Conservation (phyloP, 2,888 invertebrate genomes). For the Automeris io region DNA sequence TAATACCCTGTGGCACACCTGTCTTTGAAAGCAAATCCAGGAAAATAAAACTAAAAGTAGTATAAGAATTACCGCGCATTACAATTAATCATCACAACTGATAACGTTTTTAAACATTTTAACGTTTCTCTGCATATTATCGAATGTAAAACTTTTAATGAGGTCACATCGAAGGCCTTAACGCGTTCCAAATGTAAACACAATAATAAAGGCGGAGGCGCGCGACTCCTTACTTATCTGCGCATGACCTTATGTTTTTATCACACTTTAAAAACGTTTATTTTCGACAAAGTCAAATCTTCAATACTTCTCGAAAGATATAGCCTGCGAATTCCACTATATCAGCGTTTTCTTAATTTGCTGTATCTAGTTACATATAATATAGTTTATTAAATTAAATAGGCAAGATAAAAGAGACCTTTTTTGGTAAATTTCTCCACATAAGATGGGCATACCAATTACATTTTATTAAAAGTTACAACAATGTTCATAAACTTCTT, state of each 20-base stretch:
- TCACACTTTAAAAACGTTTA: too few species aligned
- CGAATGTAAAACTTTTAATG: background rate
- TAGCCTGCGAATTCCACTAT: too few species aligned
- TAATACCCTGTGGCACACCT: background rate
- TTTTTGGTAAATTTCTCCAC: too few species aligned
- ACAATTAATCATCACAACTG: background rate
- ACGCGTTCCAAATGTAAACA: constrained; percentile 3
- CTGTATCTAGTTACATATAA: too few species aligned
- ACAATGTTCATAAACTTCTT: too few species aligned
- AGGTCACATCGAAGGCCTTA: constrained; percentile 1
- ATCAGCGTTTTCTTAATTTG: too few species aligned
- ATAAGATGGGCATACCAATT: too few species aligned
- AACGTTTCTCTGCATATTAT: background rate
- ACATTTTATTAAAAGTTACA: too few species aligned
- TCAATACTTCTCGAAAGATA: too few species aligned
- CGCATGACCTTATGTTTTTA: constrained; percentile 19
- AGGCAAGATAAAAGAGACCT: too few species aligned
- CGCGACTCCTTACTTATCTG: constrained; percentile 5
- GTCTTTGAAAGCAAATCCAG: background rate
- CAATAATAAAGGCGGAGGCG: background rate
- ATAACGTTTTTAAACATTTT: background rate
- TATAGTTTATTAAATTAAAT: too few species aligned
- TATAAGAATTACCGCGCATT: background rate
- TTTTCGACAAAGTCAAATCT: too few species aligned
- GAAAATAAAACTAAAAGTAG: background rate